phyloP scores from a whole-genome alignment of 1,140 invertebrate species.

The Heliothis virescens region DNA sequence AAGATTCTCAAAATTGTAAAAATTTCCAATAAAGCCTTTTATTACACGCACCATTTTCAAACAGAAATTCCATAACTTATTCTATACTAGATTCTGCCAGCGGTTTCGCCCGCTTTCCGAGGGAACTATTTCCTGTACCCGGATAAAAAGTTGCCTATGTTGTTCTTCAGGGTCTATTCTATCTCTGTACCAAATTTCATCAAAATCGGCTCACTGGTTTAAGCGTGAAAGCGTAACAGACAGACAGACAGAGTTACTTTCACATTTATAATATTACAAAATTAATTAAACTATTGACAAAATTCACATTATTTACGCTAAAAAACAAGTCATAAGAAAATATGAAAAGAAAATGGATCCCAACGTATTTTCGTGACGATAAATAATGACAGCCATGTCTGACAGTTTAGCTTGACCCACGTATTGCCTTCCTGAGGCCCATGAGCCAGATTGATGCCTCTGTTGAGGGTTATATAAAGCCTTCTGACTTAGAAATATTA shows the following conservation, averaged over 20 bases:
- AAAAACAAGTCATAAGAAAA: background rate
- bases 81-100: too few species aligned
- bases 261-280: too few species aligned
- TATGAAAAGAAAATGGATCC: constrained; percentile 45
- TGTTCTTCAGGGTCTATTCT: too few species aligned
- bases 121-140: too few species aligned
- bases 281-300: background rate
- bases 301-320: background rate
- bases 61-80: background rate
- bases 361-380: constrained; percentile 15
- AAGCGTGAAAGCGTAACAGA: too few species aligned
- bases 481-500: constrained; percentile 32
- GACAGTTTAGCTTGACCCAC: constrained; percentile 46
- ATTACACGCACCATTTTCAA: background rate
- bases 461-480: constrained; percentile 1
- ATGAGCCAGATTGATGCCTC: constrained; percentile 31
- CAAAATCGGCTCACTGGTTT: too few species aligned
- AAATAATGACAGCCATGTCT: constrained; percentile 29
- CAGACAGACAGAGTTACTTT: too few species aligned
- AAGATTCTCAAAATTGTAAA: too few species aligned
- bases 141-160: too few species aligned
- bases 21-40: too few species aligned
- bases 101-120: too few species aligned
- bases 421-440: constrained; percentile 37
- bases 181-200: too few species aligned